Base-by-base conservation (phyloP, 2,113 vertebrate species). In the Suncus etruscus region DNA sequence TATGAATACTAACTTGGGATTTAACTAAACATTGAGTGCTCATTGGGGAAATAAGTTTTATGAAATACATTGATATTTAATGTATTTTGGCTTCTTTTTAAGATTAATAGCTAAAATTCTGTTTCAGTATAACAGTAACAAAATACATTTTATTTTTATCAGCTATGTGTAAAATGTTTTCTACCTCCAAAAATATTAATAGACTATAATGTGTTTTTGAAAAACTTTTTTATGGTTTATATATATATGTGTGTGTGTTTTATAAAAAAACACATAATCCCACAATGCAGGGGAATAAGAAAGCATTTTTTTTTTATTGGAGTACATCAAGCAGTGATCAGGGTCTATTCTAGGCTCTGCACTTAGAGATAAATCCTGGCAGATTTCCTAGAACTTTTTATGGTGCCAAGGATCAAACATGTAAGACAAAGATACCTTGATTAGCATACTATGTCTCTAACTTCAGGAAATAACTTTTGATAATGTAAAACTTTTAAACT, bases 111-210 rank as follows among this genome's bases (percentile, higher is more conserved):
- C 3, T 58, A n/a, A 86, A 87, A 77, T 47, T 51, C 4, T 31
- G 24, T 63, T 16, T 81, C 51, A 74, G 4, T 73, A 12, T 76
- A 69, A 25, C 63, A 77, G 3, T 25, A 39, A 70, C 32, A 25
- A 58, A 11, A 65, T 77, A 61, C 0, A 5, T n/a, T 58, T 27
- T 31, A 48, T 86, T 15, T 79, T n/a, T n/a, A n/a, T n/a, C n/a
- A n/a, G n/a, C n/a, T n/a, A n/a, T n/a, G n/a, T 45, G 65, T 61
- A 84, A 87, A 84, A 81, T 94, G 27, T 77, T 92, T 88, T 14
- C 18, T 48, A 72, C 0, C 5, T 31, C 47, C 29, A 66, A 27
- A 1, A 14, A 48, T 39, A n/a, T 51, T 90, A 85, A 81, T 61
- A 58, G 1, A 70, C 14, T 29, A 51, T 45, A 86, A 66, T 6